Conservation (phyloP, 2,797 vertebrate genomes). For the Peromyscus melanophrys region DNA sequence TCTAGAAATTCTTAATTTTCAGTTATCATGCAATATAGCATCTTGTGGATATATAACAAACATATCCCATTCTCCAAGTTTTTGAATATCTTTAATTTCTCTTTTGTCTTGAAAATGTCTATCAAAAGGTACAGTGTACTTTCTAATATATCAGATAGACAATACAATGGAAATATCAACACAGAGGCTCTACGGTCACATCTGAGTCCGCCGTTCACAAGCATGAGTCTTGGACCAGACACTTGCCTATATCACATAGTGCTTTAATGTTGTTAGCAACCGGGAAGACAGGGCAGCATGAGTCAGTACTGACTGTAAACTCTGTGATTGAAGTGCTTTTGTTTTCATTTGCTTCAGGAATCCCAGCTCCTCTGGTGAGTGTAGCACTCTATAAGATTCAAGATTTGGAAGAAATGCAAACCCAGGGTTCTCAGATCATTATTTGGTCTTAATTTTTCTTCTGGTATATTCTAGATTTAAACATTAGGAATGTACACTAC, state of each 20-base stretch:
- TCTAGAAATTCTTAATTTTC: neutral
- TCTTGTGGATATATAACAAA: neutral
- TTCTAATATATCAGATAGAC: neutral
- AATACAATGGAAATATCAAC: neutral
- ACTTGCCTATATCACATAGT: neutral
- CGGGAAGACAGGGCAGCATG: neutral
- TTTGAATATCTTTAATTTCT: slow-evolving; percentile 28
- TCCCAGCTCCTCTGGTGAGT: neutral
- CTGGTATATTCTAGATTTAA: neutral
- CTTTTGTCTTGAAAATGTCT: neutral
- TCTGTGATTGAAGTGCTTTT: neutral
- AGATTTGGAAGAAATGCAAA: neutral
- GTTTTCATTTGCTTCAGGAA: neutral
- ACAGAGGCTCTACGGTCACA: neutral
- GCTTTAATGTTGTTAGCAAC: neutral
- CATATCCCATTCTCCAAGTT: neutral
- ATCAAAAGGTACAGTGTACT: neutral
- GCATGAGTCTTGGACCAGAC: neutral
- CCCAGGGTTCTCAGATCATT: neutral
- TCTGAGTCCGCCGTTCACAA: neutral
- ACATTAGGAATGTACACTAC: neutral
- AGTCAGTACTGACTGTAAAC: neutral
- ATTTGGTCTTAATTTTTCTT: neutral
- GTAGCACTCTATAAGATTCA: neutral
- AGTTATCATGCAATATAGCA: neutral